Evolutionary conservation across 2,888 invertebrate species (phyloP).

Genomic region (Dimorphilus gyrociliatus): DNA sequence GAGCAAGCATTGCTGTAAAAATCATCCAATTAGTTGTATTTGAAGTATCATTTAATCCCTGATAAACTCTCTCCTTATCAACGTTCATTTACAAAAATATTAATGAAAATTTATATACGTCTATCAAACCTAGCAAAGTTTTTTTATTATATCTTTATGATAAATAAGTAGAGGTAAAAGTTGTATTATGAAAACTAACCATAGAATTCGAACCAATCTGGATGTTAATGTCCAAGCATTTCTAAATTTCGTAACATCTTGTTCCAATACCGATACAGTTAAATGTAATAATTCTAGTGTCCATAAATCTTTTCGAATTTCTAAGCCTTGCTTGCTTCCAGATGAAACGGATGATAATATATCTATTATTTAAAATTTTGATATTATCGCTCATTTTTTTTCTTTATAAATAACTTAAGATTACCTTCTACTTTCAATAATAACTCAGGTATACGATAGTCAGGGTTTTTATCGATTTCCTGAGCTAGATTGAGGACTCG

Average conservation of each 20-base stretch:
- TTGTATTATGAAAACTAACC: conserved; percentile 19
- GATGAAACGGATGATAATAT: conserved; percentile 16
- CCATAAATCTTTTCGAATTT: conserved; percentile 22
- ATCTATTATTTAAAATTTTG: conserved; percentile 11
- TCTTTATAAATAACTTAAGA: too few relatives aligned
- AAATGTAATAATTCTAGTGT: conserved; percentile 27
- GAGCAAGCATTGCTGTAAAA: too few relatives aligned
- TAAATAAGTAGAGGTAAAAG: too few relatives aligned
- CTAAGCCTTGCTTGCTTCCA: conserved; percentile 15
- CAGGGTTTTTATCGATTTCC: conserved; percentile 21
- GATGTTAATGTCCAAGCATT: conserved; percentile 32
- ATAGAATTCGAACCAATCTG: conserved; percentile 21
- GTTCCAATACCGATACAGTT: conserved; percentile 26
- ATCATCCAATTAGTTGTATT: too few relatives aligned
- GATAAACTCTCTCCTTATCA: too few relatives aligned
- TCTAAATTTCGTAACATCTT: conserved; percentile 26
- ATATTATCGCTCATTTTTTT: too few relatives aligned
- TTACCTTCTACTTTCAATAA: conserved; percentile 22
- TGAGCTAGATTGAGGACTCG: conserved; percentile 14
- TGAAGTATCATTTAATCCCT: too few relatives aligned
- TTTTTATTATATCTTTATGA: too few relatives aligned
- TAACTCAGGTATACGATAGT: conserved; percentile 21
- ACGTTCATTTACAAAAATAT: too few relatives aligned
- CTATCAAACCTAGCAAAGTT: too few relatives aligned
- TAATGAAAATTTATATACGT: too few relatives aligned